Evolutionary conservation across 1,140 invertebrate genomes (phyloP), one percentile per base, ranked within the genome.

Genomic region (Vanessa atalanta): DNA sequence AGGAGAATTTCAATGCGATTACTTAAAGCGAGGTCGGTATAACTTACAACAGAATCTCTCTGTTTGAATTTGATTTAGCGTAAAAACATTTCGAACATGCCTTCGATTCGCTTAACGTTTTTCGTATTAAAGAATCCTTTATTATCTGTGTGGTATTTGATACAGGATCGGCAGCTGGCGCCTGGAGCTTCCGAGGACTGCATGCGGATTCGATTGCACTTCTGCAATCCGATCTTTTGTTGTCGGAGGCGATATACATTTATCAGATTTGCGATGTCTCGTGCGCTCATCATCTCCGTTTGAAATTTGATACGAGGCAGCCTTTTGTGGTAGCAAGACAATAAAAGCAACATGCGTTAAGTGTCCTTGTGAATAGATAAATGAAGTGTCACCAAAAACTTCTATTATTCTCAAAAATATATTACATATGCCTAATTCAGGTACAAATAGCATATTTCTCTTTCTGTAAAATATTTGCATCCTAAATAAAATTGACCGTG

Each of bases 181-280:
- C 89, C 88, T 80, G 77, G 67, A 78, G 89, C 89, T 91, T 89
- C 89, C 86, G 88, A 88, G 77, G 79, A 85, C 81, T 86, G 83
- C 82, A 69, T 78, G 81, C 82, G 70, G 82, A 87, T 88, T 87
- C 73, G 79, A 81, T 85, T 83, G 81, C 84, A 83, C 72, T 76
- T 74, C 69, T 81, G 86, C 82, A 90, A 92, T 84, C 63, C 73
- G 88, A 92, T 90, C 83, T 91, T 92, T 92, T 90, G 88, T 91
- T 89, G 86, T 88, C 83, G 80, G 80, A 84, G 79, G 85, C 85
- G 88, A 90, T 86, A 85, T 88, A 86, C 79, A 84, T 86, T 86
- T 88, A 91, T 90, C 88, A 74, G 80, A 91, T 89, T 85, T 75
- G 79, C 71, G 65, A 76, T 87, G 90, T 84, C 88, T 88, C 89